Conservation (phyloP, 1,140 invertebrate genomes). For the Dendrolimus punctatus region DNA sequence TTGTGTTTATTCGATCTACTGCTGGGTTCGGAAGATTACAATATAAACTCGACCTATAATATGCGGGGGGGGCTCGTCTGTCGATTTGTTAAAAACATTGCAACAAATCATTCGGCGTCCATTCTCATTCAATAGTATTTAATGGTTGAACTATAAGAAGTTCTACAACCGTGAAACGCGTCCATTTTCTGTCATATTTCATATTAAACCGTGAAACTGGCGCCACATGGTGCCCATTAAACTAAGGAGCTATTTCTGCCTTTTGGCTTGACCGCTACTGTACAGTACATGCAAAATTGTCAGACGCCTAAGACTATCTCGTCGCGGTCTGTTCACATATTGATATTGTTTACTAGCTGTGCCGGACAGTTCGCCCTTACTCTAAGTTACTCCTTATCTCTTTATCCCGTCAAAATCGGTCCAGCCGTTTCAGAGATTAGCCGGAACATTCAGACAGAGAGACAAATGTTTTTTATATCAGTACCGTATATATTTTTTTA, state of each 20-base stretch:
- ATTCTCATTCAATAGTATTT: slow-evolving; percentile 21
- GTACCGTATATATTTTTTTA: too few relatives aligned
- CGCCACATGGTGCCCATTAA: slow-evolving; percentile 40
- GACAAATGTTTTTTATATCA: too few relatives aligned
- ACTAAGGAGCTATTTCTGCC: background rate
- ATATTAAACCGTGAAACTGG: slow-evolving; percentile 35
- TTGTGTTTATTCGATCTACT: too few relatives aligned
- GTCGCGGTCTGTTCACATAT: too few relatives aligned
- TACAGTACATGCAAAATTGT: slow-evolving; percentile 19
- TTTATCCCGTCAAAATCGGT: too few relatives aligned
- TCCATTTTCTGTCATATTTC: slow-evolving; percentile 32
- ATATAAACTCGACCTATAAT: too few relatives aligned
- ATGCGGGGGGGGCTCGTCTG: background rate
- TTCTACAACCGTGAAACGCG: slow-evolving; percentile 31
- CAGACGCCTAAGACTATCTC: slow-evolving; percentile 2
- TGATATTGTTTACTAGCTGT: too few relatives aligned
- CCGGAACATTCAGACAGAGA: too few relatives aligned
- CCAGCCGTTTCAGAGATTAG: too few relatives aligned
- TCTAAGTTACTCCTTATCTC: too few relatives aligned
- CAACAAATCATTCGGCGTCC: slow-evolving; percentile 12
- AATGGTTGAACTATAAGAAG: slow-evolving; percentile 14
- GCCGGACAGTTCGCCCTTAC: too few relatives aligned
- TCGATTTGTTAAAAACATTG: slow-evolving; percentile 3
- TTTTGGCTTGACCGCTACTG: slow-evolving; percentile 5
- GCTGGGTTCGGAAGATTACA: too few relatives aligned